A percentile compares a stretch with the other conserved stretches of the same genome.
Evolutionary conservation across 2,113 vertebrate species (phyloP).

Genomic region (Thamnaconus septentrionalis): DNA sequence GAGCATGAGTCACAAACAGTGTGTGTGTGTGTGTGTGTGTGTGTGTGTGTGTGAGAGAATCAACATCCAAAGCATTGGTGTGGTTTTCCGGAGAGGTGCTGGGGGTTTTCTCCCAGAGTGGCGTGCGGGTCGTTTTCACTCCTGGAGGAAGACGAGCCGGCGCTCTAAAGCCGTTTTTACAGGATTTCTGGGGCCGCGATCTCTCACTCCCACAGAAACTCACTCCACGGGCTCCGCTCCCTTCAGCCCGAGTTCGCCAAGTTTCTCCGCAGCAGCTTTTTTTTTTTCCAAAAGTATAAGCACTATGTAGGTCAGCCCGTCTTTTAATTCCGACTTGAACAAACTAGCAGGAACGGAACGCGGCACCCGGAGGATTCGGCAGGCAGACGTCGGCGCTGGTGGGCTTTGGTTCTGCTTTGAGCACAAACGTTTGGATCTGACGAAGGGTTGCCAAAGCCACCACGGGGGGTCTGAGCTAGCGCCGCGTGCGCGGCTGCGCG

Average conservation of each 20-base stretch:
- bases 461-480: slow-evolving; percentile 59
- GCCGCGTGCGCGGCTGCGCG: slow-evolving; percentile 10
- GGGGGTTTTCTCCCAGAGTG: too few relatives aligned
- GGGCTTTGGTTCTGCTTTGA: slow-evolving; percentile 72
- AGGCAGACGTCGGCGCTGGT: slow-evolving; percentile 50
- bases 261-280: slow-evolving; percentile 37
- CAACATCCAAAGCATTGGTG: too few relatives aligned
- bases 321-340: slow-evolving; percentile 69
- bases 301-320: slow-evolving; percentile 73
- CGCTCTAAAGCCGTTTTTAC: too few relatives aligned
- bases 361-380: slow-evolving; percentile 57
- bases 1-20: too few relatives aligned
- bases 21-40: too few relatives aligned
- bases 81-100: too few relatives aligned
- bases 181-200: too few relatives aligned
- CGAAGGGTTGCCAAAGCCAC: slow-evolving; percentile 68
- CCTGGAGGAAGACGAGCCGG: too few relatives aligned
- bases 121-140: too few relatives aligned
- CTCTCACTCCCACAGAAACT: neutral
- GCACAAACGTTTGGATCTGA: slow-evolving; percentile 69
- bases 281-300: slow-evolving; percentile 49
- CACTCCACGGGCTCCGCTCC: slow-evolving; percentile 9
- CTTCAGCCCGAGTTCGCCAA: slow-evolving; percentile 59
- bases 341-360: slow-evolving; percentile 70
- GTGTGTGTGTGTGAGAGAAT: too few relatives aligned